Evolutionary conservation across 2,113 vertebrate species (phyloP).

Genomic region (Myiozetetes cayanensis): DNA sequence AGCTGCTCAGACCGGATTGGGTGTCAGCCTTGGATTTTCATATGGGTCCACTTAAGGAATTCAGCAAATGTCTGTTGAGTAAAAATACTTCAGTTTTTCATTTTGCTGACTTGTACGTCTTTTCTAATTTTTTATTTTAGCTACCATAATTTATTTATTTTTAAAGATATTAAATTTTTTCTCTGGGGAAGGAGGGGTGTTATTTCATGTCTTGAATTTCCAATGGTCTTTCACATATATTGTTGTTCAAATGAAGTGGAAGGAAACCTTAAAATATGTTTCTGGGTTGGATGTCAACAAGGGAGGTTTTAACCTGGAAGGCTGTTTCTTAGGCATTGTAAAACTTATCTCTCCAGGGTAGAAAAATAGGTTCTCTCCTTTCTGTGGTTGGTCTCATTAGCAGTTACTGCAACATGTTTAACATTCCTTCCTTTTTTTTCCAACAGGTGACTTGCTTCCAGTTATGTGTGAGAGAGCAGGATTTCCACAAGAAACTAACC

Average conservation of each 20-base stretch:
- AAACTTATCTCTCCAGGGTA: background rate
- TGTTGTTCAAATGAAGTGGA: background rate
- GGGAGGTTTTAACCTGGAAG: background rate
- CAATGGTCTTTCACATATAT: accelerated
- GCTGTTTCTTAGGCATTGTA: background rate
- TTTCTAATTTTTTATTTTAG: background rate
- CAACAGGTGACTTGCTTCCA: constrained; percentile 93
- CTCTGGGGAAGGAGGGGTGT: background rate
- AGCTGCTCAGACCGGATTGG: background rate
- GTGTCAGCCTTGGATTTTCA: background rate
- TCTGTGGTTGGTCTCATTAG: background rate
- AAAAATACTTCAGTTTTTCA: background rate
- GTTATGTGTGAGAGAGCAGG: constrained; percentile 99
- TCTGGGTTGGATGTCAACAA: background rate
- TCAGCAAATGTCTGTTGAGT: background rate
- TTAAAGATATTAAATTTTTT: background rate
- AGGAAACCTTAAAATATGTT: background rate
- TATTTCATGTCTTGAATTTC: background rate
- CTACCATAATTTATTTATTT: background rate
- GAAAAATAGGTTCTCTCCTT: background rate
- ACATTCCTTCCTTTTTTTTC: background rate
- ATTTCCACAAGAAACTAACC: constrained; percentile 98
- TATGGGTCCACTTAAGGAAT: background rate
- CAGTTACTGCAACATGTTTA: background rate
- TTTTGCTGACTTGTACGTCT: background rate